Evolutionary conservation across 2,888 invertebrate species (phyloP).

Genomic region (Siphonodentalium dalli): DNA sequence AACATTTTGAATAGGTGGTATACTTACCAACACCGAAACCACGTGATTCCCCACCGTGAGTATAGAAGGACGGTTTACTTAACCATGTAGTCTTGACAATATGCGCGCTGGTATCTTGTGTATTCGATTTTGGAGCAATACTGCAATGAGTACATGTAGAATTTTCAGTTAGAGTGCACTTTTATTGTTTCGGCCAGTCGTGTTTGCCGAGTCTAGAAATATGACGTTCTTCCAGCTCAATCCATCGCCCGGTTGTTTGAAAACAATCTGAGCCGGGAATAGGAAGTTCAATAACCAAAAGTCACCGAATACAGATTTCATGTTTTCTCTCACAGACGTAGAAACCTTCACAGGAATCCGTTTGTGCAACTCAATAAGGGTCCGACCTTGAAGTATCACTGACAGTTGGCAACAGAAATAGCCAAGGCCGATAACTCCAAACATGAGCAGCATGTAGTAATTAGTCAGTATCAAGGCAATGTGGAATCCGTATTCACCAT

Average conservation of each 20-base stretch:
- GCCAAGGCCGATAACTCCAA: slow-evolving; percentile 25
- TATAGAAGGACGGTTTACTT: too few relatives aligned
- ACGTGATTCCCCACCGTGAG: too few relatives aligned
- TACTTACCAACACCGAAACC: too few relatives aligned
- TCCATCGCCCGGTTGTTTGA: slow-evolving; percentile 42
- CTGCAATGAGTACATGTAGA: too few relatives aligned
- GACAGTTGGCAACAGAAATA: slow-evolving; percentile 32
- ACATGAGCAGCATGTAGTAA: slow-evolving; percentile 28
- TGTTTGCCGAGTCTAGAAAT: too few relatives aligned
- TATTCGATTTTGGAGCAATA: too few relatives aligned
- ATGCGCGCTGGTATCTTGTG: too few relatives aligned
- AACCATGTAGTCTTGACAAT: too few relatives aligned
- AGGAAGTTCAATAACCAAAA: slow-evolving; percentile 49
- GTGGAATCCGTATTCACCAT: slow-evolving; percentile 17
- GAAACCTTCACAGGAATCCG: slow-evolving; percentile 31
- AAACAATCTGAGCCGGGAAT: slow-evolving; percentile 43
- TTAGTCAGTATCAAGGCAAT: slow-evolving; percentile 32
- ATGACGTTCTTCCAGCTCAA: slow-evolving; percentile 39
- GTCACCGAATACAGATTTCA: slow-evolving; percentile 46
- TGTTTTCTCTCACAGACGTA: slow-evolving; percentile 30
- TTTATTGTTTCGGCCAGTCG: too few relatives aligned
- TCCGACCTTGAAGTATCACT: slow-evolving; percentile 33
- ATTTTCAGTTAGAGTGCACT: too few relatives aligned
- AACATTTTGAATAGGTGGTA: too few relatives aligned
- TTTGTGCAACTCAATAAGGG: slow-evolving; percentile 38